Evolutionary conservation across 2,113 vertebrate species (phyloP).

Genomic region (Maccullochella peelii): DNA sequence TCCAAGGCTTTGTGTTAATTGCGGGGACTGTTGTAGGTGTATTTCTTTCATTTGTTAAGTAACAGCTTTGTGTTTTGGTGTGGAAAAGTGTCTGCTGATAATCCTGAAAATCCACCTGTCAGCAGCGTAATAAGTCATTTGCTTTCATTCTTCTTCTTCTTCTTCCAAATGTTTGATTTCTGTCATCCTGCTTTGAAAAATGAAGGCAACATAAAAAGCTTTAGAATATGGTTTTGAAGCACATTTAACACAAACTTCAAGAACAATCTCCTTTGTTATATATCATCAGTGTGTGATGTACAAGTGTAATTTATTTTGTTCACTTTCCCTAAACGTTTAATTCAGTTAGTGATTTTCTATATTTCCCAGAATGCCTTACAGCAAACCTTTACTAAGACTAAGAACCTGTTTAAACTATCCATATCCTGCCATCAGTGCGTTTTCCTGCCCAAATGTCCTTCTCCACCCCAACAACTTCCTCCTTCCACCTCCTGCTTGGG

Average conservation of each 20-base stretch:
- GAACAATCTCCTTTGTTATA: not conserved
- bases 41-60: not conserved
- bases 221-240: not conserved
- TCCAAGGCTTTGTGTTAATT: not conserved
- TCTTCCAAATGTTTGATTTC: not conserved
- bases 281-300: not conserved
- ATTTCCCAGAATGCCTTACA: not conserved
- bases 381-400: not conserved
- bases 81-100: not conserved
- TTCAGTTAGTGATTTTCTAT: constrained; percentile 15
- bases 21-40: not conserved
- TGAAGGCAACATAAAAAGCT: not conserved
- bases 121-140: not conserved
- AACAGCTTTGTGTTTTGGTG: not conserved
- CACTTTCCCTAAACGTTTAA: constrained; percentile 8
- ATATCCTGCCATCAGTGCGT: not conserved
- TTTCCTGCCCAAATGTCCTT: constrained; percentile 1
- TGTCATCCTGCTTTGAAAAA: not conserved
- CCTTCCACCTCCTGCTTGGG: constrained; percentile 45
- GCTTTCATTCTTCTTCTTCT: not conserved
- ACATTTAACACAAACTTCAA: constrained; percentile 7
- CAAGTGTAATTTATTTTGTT: not conserved
- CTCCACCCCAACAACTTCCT: not conserved
- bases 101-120: not conserved
- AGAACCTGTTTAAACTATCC: not conserved